Evolutionary conservation across 1,140 invertebrate genomes (phyloP).

Genomic region (Pemphigus obesinymphae): DNA sequence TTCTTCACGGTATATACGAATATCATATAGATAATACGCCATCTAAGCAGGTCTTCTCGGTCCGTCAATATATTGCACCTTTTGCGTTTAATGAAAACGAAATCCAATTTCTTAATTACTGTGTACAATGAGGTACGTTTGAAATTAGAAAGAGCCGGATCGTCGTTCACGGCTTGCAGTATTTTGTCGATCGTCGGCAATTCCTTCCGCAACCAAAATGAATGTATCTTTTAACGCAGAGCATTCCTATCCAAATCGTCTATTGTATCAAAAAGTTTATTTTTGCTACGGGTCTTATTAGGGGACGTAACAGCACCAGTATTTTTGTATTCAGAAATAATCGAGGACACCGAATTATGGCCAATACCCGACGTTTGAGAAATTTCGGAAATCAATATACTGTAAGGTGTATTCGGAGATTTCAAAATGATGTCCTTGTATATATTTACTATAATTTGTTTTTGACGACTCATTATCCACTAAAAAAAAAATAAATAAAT

Average conservation of each 20-base stretch:
- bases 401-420: too few species aligned
- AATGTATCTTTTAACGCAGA: not conserved
- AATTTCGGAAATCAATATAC: not conserved
- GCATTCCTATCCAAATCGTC: not conserved
- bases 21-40: not conserved
- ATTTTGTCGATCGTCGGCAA: not conserved
- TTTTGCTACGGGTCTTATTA: not conserved
- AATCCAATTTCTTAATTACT: not conserved
- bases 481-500: too few species aligned
- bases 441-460: too few species aligned
- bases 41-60: not conserved
- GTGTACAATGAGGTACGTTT: not conserved
- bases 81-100: not conserved
- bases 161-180: not conserved
- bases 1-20: not conserved
- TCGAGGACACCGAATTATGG: not conserved
- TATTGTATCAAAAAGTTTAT: not conserved
- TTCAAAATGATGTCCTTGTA: too few species aligned
- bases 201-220: not conserved
- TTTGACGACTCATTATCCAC: not conserved
- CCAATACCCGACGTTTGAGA: not conserved
- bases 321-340: not conserved
- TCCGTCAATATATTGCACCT: not conserved
- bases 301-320: not conserved
- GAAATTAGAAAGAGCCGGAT: not conserved